A percentile compares a stretch with the other conserved stretches of the same genome.
Conservation (phyloP, 2,888 invertebrate species). For the Blera fallax region DNA sequence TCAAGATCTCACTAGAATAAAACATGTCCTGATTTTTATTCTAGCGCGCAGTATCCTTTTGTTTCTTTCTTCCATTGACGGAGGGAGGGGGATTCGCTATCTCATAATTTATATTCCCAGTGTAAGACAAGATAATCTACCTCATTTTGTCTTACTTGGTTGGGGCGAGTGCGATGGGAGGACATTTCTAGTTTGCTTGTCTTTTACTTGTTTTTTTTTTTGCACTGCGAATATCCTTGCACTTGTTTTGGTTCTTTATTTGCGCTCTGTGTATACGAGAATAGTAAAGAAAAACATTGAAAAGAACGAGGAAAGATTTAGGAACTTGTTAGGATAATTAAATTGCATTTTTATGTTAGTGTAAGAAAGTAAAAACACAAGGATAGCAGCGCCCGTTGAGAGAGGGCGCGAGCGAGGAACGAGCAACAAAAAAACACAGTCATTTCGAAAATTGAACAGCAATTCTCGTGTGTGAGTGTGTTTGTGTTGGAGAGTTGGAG, state of each 20-base stretch:
- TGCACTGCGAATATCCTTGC: constrained; percentile 10
- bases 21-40: constrained; percentile 56
- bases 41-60: constrained; percentile 24
- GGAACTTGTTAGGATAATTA: constrained; percentile 70
- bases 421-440: constrained; percentile 48
- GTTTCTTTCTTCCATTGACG: not conserved
- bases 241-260: constrained; percentile 16
- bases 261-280: not conserved
- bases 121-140: constrained; percentile 70
- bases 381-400: not conserved
- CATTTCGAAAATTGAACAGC: constrained; percentile 68
- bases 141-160: constrained; percentile 60
- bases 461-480: constrained; percentile 27
- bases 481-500: too few species aligned
- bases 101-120: constrained; percentile 64
- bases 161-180: constrained; percentile 18
- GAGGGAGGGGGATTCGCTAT: not conserved
- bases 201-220: not conserved
- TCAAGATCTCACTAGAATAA: constrained; percentile 28
- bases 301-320: constrained; percentile 47
- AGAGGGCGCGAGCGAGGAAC: not conserved
- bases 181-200: constrained; percentile 25
- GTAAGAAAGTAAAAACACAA: constrained; percentile 42
- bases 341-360: constrained; percentile 69
- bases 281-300: not conserved